These are phyloP conservation scores for Malacosoma neustria DNA, from an alignment of 2,888 invertebrate species.

Conservation along the genomic window DNA sequence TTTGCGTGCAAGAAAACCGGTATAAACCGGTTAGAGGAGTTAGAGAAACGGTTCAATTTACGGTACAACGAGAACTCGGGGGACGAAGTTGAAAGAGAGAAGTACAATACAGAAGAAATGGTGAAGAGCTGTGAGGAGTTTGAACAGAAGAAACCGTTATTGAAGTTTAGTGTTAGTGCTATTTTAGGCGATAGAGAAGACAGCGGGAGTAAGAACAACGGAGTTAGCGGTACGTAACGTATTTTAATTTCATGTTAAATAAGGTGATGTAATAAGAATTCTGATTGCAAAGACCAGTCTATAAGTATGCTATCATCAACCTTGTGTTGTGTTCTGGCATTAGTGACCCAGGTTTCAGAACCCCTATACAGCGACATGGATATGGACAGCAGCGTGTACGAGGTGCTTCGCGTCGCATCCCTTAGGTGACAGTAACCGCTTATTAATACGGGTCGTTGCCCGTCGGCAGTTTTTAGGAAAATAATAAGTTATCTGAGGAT, in stretches of 20 bases:
- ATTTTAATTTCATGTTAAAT: conserved; percentile 1
- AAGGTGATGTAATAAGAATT: no score
- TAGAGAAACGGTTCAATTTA: conserved; percentile 58
- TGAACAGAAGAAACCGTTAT: conserved; percentile 80
- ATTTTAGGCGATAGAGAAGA: conserved; percentile 82
- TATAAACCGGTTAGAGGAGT: conserved; percentile 49
- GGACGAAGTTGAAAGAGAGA: conserved; percentile 42
- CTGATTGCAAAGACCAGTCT: no score
- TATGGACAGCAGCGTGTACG: no score
- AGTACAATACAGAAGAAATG: conserved; percentile 48
- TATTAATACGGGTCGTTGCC: no score
- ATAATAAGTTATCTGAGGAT: no score
- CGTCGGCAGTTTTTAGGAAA: no score
- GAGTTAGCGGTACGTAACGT: conserved; percentile 55
- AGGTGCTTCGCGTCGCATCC: no score
- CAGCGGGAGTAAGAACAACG: conserved; percentile 33
- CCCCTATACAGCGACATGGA: no score
- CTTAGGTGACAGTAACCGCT: no score
- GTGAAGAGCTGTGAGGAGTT: conserved; percentile 57
- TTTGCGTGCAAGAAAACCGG: conserved; percentile 64
- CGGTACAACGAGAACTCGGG: conserved; percentile 58
- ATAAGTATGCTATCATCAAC: no score
- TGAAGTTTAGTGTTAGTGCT: conserved; percentile 95
- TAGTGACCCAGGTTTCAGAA: no score
- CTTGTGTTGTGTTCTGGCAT: no score